phyloP scores from a whole-genome alignment of 2,797 vertebrate species.

The Hippopotamyrus pictus region DNA sequence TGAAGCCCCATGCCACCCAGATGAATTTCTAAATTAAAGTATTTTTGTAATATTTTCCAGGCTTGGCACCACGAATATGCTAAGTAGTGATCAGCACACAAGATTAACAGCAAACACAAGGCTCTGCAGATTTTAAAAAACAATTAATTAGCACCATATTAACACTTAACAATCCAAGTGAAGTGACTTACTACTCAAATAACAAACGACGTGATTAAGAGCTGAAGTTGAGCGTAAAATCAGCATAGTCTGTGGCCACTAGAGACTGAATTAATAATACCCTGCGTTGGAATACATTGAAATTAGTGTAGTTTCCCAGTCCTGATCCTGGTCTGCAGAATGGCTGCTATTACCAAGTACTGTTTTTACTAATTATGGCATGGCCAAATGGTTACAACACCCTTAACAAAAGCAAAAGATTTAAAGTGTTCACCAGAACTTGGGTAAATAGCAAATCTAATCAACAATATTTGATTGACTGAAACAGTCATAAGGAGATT shows the following conservation, averaged over 20 bases:
- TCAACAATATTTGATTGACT: background rate
- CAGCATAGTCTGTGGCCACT: background rate
- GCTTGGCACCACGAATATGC: background rate
- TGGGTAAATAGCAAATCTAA: background rate
- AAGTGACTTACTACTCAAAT: background rate
- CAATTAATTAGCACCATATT: background rate
- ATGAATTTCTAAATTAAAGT: background rate
- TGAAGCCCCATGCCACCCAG: background rate
- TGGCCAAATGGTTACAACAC: background rate
- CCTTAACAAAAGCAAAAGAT: background rate
- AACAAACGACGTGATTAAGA: background rate
- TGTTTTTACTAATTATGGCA: background rate
- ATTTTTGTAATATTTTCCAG: background rate
- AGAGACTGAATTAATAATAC: background rate
- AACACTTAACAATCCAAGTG: background rate
- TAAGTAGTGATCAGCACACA: background rate
- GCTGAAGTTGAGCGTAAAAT: background rate
- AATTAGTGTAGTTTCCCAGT: background rate
- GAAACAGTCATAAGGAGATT: background rate
- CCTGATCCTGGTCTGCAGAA: background rate
- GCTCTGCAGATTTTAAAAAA: background rate
- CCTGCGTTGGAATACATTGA: background rate
- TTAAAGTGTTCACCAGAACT: background rate
- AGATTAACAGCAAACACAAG: background rate
- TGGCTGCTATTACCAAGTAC: background rate